A percentile compares a stretch with the other conserved stretches of the same genome.
phyloP scores from a whole-genome alignment of 2,888 invertebrate genomes.

The Gibbula magus region DNA sequence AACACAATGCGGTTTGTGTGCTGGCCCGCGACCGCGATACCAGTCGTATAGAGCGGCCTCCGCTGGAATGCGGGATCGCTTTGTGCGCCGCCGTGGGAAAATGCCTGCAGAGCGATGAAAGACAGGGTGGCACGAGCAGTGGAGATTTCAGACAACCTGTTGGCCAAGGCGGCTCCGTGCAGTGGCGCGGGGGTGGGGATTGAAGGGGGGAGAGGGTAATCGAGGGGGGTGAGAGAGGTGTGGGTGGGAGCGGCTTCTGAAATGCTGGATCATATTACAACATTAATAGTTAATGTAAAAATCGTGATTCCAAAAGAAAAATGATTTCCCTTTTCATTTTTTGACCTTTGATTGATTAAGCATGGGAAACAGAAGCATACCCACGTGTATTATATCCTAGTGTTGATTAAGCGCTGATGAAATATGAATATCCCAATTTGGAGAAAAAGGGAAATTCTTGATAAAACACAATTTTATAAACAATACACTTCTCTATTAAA shows the following conservation, averaged over 20 bases:
- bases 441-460: no score
- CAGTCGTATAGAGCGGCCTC: constrained; percentile 16
- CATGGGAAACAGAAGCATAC: no score
- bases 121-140: constrained; percentile 26
- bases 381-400: no score
- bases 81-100: constrained; percentile 32
- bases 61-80: constrained; percentile 28
- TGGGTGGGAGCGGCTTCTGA: constrained; percentile 6
- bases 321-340: no score
- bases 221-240: background rate
- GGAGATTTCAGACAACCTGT: constrained; percentile 17
- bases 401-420: no score
- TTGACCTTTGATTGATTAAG: no score
- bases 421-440: no score
- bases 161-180: background rate
- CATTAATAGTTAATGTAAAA: no score
- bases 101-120: constrained; percentile 24
- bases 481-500: no score
- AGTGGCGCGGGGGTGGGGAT: background rate
- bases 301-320: no score
- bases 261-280: background rate
- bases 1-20: constrained; percentile 27
- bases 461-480: no score
- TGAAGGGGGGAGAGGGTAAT: background rate
- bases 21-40: constrained; percentile 31